Percentiles rank a stretch among this genome's conserved stretches.
Conservation (phyloP, 2,797 vertebrate genomes). For the Danio choprae region DNA sequence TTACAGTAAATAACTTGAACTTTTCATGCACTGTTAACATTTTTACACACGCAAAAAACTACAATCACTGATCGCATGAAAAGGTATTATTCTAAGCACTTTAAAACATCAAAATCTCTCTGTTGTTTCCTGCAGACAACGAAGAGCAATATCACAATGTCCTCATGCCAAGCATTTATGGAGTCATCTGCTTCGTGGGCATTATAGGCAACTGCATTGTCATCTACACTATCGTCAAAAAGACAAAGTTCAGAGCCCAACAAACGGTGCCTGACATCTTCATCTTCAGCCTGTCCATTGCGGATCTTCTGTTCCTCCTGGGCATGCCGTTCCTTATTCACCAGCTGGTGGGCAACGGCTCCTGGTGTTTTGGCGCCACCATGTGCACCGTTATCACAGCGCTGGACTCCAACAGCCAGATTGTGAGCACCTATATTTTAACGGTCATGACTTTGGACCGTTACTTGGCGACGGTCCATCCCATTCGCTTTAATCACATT, state of each 20-base stretch:
- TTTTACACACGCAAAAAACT: too few relatives aligned
- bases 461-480: slow-evolving; percentile 86
- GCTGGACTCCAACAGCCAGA: slow-evolving; percentile 89
- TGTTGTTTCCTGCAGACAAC: slow-evolving; percentile 53
- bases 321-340: slow-evolving; percentile 91
- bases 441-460: slow-evolving; percentile 87
- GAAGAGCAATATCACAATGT: slow-evolving; percentile 70
- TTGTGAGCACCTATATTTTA: slow-evolving; percentile 89
- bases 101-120: slow-evolving; percentile 9
- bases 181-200: slow-evolving; percentile 81
- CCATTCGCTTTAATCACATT: slow-evolving; percentile 84
- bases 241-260: slow-evolving; percentile 78
- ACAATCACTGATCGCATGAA: too few relatives aligned
- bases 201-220: slow-evolving; percentile 79
- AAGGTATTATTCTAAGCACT: too few relatives aligned
- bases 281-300: slow-evolving; percentile 84
- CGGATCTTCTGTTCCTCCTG: slow-evolving; percentile 85
- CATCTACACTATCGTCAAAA: slow-evolving; percentile 82
- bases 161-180: slow-evolving; percentile 83
- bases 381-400: slow-evolving; percentile 87
- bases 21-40: too few relatives aligned
- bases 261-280: slow-evolving; percentile 82
- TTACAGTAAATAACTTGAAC: too few relatives aligned
- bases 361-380: slow-evolving; percentile 84
- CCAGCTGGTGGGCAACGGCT: slow-evolving; percentile 86